phyloP scores from a whole-genome alignment of 2,888 invertebrate genomes.

The Vandiemenella viatica region DNA sequence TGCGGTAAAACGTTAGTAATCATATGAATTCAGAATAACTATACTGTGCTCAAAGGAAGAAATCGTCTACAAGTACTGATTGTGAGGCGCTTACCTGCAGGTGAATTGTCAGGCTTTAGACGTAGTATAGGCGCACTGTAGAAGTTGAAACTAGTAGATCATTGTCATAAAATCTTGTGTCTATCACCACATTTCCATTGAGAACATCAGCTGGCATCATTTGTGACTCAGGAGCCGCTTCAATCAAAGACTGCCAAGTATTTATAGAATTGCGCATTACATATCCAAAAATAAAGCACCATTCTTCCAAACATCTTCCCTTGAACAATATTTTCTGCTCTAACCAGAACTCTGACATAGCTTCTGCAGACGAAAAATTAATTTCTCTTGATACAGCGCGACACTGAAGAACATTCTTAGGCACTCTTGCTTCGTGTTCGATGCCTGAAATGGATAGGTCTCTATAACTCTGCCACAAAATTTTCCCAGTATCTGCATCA shows the following conservation, averaged over 20 bases:
- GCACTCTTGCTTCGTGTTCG: neutral
- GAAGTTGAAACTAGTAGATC: constrained; percentile 89
- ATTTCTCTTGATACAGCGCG: neutral
- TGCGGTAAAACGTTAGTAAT: too few relatives aligned
- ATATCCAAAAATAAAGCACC: neutral
- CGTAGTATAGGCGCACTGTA: constrained; percentile 85
- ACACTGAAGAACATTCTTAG: neutral
- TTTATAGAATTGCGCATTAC: neutral
- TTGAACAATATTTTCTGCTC: neutral
- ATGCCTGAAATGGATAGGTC: neutral
- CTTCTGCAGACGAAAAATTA: neutral
- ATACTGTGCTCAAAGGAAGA: too few relatives aligned
- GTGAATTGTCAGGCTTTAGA: too few relatives aligned
- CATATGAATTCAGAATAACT: too few relatives aligned
- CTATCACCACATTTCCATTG: constrained; percentile 82
- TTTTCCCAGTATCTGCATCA: neutral
- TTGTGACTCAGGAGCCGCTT: neutral
- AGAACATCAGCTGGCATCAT: neutral
- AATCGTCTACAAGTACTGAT: too few relatives aligned
- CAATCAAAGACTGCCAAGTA: neutral
- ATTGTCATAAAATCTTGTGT: constrained; percentile 93
- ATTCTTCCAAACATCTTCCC: neutral
- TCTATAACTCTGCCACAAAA: neutral
- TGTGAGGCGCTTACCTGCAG: too few relatives aligned
- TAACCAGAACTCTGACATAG: neutral